phyloP scores from a whole-genome alignment of 2,113 vertebrate species.

The Passer montanus region DNA sequence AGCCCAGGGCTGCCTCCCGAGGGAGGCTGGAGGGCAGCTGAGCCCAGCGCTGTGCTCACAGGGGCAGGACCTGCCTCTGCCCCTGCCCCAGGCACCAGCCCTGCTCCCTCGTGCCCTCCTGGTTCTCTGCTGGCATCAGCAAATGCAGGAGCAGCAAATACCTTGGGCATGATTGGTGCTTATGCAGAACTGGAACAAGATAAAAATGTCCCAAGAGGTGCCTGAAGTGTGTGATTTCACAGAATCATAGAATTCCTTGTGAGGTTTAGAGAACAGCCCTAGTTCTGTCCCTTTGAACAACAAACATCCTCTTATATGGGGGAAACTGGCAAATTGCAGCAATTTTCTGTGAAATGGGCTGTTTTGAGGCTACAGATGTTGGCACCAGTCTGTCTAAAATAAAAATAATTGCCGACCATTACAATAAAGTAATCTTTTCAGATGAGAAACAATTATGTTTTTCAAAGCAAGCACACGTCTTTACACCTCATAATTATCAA shows the following conservation, averaged over 20 bases:
- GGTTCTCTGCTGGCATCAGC: background rate
- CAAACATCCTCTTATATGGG: background rate
- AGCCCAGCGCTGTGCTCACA: accelerated
- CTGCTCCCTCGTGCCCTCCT: accelerated
- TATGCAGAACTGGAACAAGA: background rate
- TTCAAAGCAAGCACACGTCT: slow-evolving; percentile 36
- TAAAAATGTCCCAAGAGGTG: background rate
- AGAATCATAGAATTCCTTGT: background rate
- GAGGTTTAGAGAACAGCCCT: background rate
- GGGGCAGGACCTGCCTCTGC: background rate
- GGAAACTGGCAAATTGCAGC: background rate
- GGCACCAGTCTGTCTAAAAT: slow-evolving; percentile 1
- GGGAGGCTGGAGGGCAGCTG: background rate
- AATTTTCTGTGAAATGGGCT: background rate
- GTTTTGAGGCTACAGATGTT: slow-evolving; percentile 5
- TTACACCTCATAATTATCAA: slow-evolving; percentile 61
- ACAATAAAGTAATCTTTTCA: slow-evolving; percentile 31
- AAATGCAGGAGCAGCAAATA: background rate
- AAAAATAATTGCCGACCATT: slow-evolving; percentile 56
- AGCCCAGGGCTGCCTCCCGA: background rate
- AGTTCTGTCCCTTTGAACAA: background rate
- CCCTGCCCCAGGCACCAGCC: background rate
- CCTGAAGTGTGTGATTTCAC: background rate
- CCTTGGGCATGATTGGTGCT: background rate
- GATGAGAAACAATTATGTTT: slow-evolving; percentile 52